Conservation (phyloP, 2,797 vertebrate genomes). For the Cheirogaleus major region DNA sequence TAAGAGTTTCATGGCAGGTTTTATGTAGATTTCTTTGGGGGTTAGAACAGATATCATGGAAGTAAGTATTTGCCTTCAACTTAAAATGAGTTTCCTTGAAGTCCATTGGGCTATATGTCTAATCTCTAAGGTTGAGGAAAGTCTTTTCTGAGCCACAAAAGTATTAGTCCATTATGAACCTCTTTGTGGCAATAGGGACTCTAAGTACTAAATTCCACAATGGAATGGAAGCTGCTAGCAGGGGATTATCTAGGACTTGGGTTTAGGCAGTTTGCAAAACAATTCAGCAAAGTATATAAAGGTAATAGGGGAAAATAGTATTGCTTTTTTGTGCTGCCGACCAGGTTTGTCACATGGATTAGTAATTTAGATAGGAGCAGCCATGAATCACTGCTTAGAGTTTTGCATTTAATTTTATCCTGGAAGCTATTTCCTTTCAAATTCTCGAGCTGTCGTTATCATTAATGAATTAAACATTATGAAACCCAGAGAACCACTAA, state of each 20-base stretch:
- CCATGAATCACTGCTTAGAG: conserved; percentile 72
- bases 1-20: not conserved
- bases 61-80: conserved; percentile 12
- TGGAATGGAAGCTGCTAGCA: not conserved
- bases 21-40: not conserved
- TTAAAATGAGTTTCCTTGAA: conserved; percentile 45
- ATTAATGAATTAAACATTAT: conserved; percentile 76
- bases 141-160: not conserved
- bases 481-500: conserved; percentile 72
- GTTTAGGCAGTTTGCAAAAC: conserved; percentile 74
- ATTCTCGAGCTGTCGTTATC: conserved; percentile 68
- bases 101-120: not conserved
- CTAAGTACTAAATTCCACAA: not conserved
- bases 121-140: conserved; percentile 12
- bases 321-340: conserved; percentile 70
- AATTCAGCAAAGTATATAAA: conserved; percentile 64
- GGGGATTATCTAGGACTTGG: conserved; percentile 67
- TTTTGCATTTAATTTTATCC: conserved; percentile 79
- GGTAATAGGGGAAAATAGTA: not conserved
- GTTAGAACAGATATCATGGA: not conserved
- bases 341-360: conserved; percentile 74
- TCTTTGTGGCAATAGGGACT: not conserved
- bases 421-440: conserved; percentile 78
- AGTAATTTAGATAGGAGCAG: conserved; percentile 74
- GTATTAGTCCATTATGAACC: not conserved